A percentile compares a stretch with the other conserved stretches of the same genome.
Conservation (phyloP, 1,140 invertebrate species). For the Drosophila equinoxialis region DNA sequence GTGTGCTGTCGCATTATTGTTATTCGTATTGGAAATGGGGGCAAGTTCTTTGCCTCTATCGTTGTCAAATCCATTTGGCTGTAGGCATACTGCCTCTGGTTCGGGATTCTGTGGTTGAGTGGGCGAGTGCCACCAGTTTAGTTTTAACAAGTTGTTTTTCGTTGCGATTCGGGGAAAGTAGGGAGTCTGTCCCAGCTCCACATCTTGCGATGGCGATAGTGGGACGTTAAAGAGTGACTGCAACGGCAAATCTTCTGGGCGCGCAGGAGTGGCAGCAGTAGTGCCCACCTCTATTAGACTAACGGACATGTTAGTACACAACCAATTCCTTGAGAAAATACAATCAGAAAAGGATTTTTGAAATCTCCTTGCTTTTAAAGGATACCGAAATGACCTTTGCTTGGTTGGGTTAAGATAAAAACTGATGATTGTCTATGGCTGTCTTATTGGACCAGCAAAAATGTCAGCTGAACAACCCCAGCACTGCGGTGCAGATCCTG, state of each 20-base stretch:
- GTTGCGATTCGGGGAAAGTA: conserved; percentile 54
- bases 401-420: conserved; percentile 8
- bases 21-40: conserved; percentile 27
- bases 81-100: conserved; percentile 11
- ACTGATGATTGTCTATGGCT: not conserved
- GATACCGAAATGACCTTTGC: not conserved
- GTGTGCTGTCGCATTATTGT: conserved; percentile 49
- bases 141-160: conserved; percentile 67
- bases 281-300: not conserved
- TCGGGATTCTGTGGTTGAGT: conserved; percentile 24
- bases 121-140: conserved; percentile 74
- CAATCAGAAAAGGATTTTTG: not conserved
- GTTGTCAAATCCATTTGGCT: not conserved
- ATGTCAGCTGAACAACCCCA: conserved; percentile 53
- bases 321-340: not conserved
- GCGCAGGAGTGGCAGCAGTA: not conserved
- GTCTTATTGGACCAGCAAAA: not conserved
- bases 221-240: conserved; percentile 31
- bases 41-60: not conserved
- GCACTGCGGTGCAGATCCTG: conserved; percentile 1
- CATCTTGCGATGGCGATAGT: not conserved
- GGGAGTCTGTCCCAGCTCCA: conserved; percentile 6
- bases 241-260: conserved; percentile 45
- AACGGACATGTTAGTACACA: conserved; percentile 6
- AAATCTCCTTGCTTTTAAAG: not conserved